Base-by-base conservation (phyloP, 2,797 vertebrate species). In the Dallia pectoralis region DNA sequence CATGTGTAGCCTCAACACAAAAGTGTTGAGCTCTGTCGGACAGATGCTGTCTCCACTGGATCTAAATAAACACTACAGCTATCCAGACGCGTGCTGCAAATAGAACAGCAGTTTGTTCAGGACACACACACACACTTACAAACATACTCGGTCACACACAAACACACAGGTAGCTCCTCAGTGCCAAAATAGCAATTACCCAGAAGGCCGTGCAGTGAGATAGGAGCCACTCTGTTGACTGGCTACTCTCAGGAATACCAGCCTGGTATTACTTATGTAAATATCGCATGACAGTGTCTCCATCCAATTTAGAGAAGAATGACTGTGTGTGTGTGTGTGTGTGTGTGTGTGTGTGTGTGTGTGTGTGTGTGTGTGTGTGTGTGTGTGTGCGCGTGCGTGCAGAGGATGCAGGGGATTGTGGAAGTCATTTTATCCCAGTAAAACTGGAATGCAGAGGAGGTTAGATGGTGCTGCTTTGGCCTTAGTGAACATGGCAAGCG, bases 261-360 rank as follows among this genome's bases (percentile, higher is more conserved):
- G 76, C 62, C 83, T 81, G 84, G 86, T 88, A 87, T 88, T 90
- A 90, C 86, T 88, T 88, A 88, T 89, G 88, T 90, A 89, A 90
- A 91, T 88, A 90, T 89, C 12, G 67, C 80, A 86, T 76, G 78
- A 74, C 69, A 80, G 85, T 83, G 87, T 87, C 87, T 86, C 85
- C 79, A 80, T 87, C 86, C 86, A 88, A 86, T 90, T 85, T 85
- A 76, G 75, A 80, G 79, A 72, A 85, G 81, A 86, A 86, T 80
- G 82, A 73, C 82, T 25, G n/a, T n/a, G 63, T 69, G 71, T 49
- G 64, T 25, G 6, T 44, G 22, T 67, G 72, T 44, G 48, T 29
- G 47, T 53, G 75, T 51, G 69, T n/a, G 69, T 71, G 69, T 67
- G 48, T 25, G 66, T 47, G 53, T 36, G 73, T 4, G 48, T 56